Evolutionary conservation across 2,113 vertebrate species (phyloP).

Genomic region (Sarotherodon lohbergeri): DNA sequence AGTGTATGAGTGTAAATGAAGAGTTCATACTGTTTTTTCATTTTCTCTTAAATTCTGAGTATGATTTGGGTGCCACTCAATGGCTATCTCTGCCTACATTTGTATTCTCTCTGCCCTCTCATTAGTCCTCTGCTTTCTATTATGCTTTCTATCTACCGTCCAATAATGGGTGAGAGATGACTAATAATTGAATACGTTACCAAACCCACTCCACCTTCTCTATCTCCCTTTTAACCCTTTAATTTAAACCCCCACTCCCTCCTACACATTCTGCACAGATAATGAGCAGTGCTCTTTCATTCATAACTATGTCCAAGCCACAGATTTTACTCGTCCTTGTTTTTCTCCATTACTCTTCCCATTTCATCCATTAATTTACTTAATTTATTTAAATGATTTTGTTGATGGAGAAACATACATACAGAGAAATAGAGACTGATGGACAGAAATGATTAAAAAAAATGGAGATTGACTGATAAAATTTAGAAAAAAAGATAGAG

Average conservation of each 20-base stretch:
- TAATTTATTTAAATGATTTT: not conserved
- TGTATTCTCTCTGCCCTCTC: not conserved
- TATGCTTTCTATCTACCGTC: not conserved
- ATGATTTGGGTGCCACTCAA: not conserved
- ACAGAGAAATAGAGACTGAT: not conserved
- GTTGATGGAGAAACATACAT: not conserved
- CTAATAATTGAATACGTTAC: not conserved
- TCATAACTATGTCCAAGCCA: not conserved
- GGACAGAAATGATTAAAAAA: not conserved
- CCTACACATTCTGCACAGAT: not conserved
- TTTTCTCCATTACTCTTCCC: not conserved
- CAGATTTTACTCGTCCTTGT: not conserved
- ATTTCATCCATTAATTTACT: not conserved
- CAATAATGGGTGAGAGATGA: not conserved
- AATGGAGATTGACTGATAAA: not conserved
- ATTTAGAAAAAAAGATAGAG: rapidly evolving
- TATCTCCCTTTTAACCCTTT: not conserved
- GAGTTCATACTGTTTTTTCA: not conserved
- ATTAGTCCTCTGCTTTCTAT: not conserved
- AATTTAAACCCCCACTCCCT: not conserved
- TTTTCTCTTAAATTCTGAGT: not conserved
- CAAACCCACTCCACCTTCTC: not conserved
- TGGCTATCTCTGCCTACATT: not conserved
- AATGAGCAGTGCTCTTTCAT: not conserved
- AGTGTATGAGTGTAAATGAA: not conserved